A percentile compares a stretch with the other conserved stretches of the same genome.
Conservation (phyloP, 2,797 vertebrate genomes). For the Channallabes apus region DNA sequence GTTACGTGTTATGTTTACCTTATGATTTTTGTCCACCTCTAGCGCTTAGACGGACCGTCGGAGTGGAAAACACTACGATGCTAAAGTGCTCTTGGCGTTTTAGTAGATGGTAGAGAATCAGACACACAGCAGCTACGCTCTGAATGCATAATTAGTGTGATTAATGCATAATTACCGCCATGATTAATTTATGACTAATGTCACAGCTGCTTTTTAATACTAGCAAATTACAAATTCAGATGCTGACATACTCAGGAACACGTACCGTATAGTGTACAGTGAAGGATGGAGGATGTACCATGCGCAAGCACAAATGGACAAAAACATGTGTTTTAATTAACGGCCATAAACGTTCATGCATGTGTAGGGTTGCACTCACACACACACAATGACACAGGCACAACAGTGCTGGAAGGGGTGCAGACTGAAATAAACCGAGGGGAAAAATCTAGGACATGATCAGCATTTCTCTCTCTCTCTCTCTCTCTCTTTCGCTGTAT, state of each 20-base stretch:
- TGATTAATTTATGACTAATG: constrained; percentile 29
- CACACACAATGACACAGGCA: neutral
- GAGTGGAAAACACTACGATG: neutral
- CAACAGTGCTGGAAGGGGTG: neutral
- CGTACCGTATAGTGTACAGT: neutral
- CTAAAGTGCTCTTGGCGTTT: constrained; percentile 12
- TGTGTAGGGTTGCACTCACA: neutral
- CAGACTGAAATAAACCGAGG: neutral
- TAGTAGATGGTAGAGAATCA: neutral
- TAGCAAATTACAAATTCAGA: constrained; percentile 2
- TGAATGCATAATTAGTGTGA: constrained; percentile 24
- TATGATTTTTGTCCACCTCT: neutral
- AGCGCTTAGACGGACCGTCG: neutral
- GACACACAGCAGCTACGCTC: neutral
- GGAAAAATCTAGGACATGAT: constrained; percentile 4
- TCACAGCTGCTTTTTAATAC: constrained; percentile 12
- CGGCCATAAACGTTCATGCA: neutral
- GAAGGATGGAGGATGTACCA: neutral
- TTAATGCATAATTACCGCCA: constrained; percentile 30
- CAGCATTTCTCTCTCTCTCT: neutral
- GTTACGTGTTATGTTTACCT: neutral
- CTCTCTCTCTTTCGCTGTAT: neutral
- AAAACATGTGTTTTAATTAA: no score
- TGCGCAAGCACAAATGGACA: neutral
- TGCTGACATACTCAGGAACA: neutral